These are phyloP conservation scores for Halocynthia roretzi DNA, from an alignment of 23 tunicate species.

Conservation along the genomic window DNA sequence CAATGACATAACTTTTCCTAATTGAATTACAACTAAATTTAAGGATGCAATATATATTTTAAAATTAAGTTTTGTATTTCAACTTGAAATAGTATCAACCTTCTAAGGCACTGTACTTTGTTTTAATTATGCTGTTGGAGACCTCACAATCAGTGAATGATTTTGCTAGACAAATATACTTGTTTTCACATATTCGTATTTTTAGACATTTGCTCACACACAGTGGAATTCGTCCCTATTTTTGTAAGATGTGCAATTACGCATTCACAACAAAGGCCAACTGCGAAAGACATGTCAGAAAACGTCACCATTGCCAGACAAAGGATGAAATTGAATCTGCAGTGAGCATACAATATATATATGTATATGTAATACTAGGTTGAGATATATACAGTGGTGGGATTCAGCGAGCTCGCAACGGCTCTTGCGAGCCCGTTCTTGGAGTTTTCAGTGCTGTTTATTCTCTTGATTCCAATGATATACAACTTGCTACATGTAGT, in stretches of 20 bases:
- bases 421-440: too few species aligned
- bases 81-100: too few species aligned
- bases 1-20: too few species aligned
- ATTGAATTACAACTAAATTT: too few species aligned
- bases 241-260: conserved; percentile 69
- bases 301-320: conserved; percentile 39
- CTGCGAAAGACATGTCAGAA: conserved; percentile 92
- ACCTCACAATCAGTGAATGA: too few species aligned
- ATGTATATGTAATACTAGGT: background rate
- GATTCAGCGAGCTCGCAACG: background rate
- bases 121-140: background rate
- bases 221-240: conserved; percentile 88
- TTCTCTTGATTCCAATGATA: too few species aligned
- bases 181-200: background rate
- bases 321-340: conserved; percentile 22
- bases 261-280: conserved; percentile 97
- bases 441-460: too few species aligned
- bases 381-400: background rate
- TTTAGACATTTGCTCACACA: conserved; percentile 88
- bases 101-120: background rate
- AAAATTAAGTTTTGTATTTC: too few species aligned
- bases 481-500: too few species aligned
- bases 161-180: background rate
- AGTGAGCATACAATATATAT: background rate
- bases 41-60: too few species aligned